Evolutionary conservation across 2,113 vertebrate species (phyloP), one percentile per base, ranked within the genome.

Genomic region (Cryptotis parvus): DNA sequence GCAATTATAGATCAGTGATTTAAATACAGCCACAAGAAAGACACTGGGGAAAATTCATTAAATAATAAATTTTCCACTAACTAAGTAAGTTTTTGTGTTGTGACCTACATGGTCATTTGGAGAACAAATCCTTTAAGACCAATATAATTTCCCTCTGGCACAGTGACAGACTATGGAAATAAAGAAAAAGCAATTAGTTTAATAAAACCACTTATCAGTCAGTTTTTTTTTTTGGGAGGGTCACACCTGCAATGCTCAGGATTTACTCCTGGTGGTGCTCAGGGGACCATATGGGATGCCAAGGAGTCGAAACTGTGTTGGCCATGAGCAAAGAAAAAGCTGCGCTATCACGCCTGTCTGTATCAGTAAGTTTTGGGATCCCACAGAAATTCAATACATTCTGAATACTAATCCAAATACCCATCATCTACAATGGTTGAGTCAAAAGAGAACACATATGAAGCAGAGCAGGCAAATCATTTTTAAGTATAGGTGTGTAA

Each of bases 111-210:
- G 58, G 33, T 14, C 85, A 92, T 86, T 92, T 94, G 84, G 94
- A 93, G 61, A 90, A 94, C 68, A 90, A 96, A 95, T 90, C 63
- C 85, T 94, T 93, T 91, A 94, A 91, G 83, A 88, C 37, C 45
- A 96, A 90, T 89, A 93, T 61, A 95, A 96, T 92, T 92, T 94
- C 37, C 63, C n/a, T 75, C 70, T 84, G 63, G 33, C 77, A 94
- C 45, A 95, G 16, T 90, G 88, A 93, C 16, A 94, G 20, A 90
- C 39, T 77, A 94, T 37, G 72, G 49, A 80, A 88, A 94, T 89
- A 77, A 83, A 88, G 49, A 85, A 92, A 92, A 85, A 33, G 12
- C 9, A 93, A 93, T 95, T 88, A 91, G 68, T 85, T 85, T 82
- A 95, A 90, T 91, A 73, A 94, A 94, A 24, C 7, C 31, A 94